Evolutionary conservation across 2,888 invertebrate genomes (phyloP).

Genomic region (Nephrotoma appendiculata): DNA sequence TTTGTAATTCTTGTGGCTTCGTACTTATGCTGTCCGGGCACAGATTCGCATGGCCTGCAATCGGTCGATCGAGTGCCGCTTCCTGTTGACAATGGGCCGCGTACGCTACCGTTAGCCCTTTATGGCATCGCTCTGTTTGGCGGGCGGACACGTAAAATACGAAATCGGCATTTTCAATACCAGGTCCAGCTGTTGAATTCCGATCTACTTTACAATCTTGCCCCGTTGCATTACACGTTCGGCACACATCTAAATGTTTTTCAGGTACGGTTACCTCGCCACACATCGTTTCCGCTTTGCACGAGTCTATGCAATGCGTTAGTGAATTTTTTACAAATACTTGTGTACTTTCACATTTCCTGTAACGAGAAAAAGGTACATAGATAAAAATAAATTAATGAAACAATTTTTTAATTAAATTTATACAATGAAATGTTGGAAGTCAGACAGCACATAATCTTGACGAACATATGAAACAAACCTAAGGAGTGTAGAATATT

Average conservation of each 20-base stretch:
- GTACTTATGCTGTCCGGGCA: constrained; percentile 91
- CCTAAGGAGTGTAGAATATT: no score
- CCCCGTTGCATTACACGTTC: constrained; percentile 75
- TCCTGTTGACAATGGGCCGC: constrained; percentile 99
- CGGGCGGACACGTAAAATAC: constrained; percentile 93
- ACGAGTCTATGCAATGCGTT: constrained; percentile 77
- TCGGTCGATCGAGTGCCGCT: constrained; percentile 84
- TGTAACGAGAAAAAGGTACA: constrained; percentile 27
- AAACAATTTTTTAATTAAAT: background rate
- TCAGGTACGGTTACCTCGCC: constrained; percentile 92
- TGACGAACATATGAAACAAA: no score
- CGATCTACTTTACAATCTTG: constrained; percentile 55
- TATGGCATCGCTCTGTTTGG: constrained; percentile 82
- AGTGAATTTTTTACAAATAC: constrained; percentile 71
- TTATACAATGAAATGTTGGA: background rate
- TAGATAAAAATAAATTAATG: background rate
- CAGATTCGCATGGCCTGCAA: constrained; percentile 97
- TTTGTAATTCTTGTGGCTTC: constrained; percentile 79
- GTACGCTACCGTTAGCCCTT: constrained; percentile 87
- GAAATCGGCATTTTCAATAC: constrained; percentile 78
- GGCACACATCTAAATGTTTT: constrained; percentile 87
- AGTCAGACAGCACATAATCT: no score
- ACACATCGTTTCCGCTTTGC: constrained; percentile 77
- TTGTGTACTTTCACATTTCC: constrained; percentile 78
- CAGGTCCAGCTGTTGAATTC: constrained; percentile 42